Percentiles rank a stretch among this genome's conserved stretches.
Conservation (phyloP, 2,113 vertebrate species). For the Bubo bubo region DNA sequence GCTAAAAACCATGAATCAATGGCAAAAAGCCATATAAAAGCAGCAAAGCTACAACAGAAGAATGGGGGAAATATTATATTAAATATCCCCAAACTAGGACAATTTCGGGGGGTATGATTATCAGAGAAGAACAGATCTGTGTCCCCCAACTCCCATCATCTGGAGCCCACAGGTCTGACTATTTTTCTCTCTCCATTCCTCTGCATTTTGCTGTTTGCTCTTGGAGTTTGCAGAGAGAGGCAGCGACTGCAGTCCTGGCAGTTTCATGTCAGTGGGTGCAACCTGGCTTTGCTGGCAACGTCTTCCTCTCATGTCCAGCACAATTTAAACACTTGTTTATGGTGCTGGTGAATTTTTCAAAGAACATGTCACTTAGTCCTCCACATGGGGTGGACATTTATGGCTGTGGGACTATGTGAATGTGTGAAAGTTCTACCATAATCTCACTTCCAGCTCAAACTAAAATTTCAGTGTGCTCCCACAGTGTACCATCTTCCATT, state of each 20-base stretch:
- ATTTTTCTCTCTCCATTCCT: not conserved
- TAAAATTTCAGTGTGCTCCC: not conserved
- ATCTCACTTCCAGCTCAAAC: not conserved
- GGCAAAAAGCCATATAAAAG: not conserved
- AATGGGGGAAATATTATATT: not conserved
- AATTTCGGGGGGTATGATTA: not conserved
- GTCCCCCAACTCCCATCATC: not conserved
- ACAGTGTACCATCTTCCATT: not conserved
- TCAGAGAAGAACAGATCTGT: not conserved
- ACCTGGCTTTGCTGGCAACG: not conserved
- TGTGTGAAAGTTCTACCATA: not conserved
- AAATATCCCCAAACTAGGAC: not conserved
- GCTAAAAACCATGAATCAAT: not conserved
- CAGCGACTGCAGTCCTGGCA: fast-evolving
- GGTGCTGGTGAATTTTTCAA: not conserved
- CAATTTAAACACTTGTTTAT: not conserved
- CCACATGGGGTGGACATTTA: not conserved
- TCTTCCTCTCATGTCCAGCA: not conserved
- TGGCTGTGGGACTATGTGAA: not conserved
- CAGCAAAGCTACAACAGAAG: not conserved
- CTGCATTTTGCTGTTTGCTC: not conserved
- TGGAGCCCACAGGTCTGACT: not conserved
- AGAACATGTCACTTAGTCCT: not conserved
- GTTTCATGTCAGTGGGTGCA: not conserved
- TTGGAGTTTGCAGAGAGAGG: not conserved